Evolutionary conservation across 2,888 invertebrate species (phyloP), one percentile per base, ranked within the genome.

Genomic region (Dromius quadrimaculatus): DNA sequence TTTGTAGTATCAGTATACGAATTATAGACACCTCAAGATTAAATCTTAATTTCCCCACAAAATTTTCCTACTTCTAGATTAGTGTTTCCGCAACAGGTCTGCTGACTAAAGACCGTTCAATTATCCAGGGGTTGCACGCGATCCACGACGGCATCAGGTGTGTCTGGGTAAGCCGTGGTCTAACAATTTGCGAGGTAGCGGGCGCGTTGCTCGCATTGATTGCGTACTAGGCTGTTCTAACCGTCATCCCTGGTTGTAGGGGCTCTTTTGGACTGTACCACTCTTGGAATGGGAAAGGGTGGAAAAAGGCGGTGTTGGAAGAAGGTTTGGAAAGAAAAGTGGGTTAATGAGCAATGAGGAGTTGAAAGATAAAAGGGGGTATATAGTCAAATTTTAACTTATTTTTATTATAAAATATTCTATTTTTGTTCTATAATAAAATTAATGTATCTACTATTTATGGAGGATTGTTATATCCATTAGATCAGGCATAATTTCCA

Each of bases 51-150:
- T n/a, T n/a, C n/a, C n/a, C n/a, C n/a, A n/a, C n/a, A n/a, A n/a
- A n/a, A n/a, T n/a, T n/a, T n/a, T n/a, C n/a, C n/a, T n/a, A n/a
- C n/a, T n/a, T n/a, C n/a, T n/a, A n/a, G n/a, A n/a, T n/a, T n/a
- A n/a, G n/a, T n/a, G n/a, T n/a, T n/a, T n/a, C n/a, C n/a, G 19
- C 45, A 45, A 45, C 45, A 45, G 45, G 45, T 45, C 13, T 41
- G 15, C 41, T 17, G 41, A 15, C 20, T 20, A 45, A 45, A 45
- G 20, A 45, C 9, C 45, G 45, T 17, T 19, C 9, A 45, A 45
- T 45, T 45, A 45, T 45, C 45, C 45, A 45, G 45, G 45, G 45
- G 45, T 19, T 11, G 17, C n/a, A n/a, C n/a, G n/a, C n/a, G n/a
- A n/a, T n/a, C n/a, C n/a, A n/a, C n/a, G n/a, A n/a, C n/a, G 19